Evolutionary conservation across 2,888 invertebrate genomes (phyloP).

Genomic region (Drosophila meridiana): DNA sequence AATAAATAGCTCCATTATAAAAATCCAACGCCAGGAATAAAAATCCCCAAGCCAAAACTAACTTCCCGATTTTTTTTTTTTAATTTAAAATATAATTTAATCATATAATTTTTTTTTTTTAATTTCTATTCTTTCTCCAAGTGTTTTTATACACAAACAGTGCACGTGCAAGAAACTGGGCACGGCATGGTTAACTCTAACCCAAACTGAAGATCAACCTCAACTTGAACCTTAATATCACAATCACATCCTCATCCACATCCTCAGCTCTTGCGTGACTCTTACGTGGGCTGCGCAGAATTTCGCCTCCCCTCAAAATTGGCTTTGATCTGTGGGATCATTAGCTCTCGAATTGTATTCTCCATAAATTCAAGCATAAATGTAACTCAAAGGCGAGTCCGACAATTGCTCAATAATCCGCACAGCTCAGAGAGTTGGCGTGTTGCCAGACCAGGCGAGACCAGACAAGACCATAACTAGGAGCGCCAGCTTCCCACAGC

Average conservation of each 20-base stretch:
- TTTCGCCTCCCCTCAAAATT: constrained; percentile 45
- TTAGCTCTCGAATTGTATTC: constrained; percentile 61
- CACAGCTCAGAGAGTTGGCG: constrained; percentile 36
- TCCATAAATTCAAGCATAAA: constrained; percentile 16
- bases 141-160: constrained; percentile 1
- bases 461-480: constrained; percentile 45
- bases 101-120: too few species aligned
- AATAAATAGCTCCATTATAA: too few species aligned
- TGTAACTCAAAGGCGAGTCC: constrained; percentile 20
- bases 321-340: constrained; percentile 60
- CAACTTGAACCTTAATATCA: constrained; percentile 4
- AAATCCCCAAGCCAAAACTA: too few species aligned
- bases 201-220: constrained; percentile 1
- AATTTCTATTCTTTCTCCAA: neutral
- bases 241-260: constrained; percentile 1
- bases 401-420: constrained; percentile 68
- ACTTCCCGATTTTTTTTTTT: too few species aligned
- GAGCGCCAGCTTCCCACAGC: constrained; percentile 50
- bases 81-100: too few species aligned
- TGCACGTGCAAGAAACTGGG: constrained; percentile 35
- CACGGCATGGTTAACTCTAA: constrained; percentile 18
- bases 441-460: constrained; percentile 33
- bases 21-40: too few species aligned
- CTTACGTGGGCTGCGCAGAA: constrained; percentile 54
- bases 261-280: constrained; percentile 59